Evolutionary conservation across 2,113 vertebrate species (phyloP).

Genomic region (Butorides virescens): DNA sequence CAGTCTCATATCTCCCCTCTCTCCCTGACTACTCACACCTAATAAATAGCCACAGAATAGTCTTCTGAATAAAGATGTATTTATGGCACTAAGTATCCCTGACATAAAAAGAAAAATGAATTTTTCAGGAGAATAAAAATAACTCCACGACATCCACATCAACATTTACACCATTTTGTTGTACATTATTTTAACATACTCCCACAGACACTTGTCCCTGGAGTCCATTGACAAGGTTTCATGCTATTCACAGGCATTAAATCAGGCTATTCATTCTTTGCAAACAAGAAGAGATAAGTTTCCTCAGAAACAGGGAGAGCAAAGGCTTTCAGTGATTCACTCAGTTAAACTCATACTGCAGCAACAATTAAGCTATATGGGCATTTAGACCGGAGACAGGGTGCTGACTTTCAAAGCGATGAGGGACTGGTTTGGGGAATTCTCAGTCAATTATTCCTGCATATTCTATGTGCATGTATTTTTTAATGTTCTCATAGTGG

Average conservation of each 20-base stretch:
- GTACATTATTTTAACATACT: neutral
- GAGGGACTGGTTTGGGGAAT: neutral
- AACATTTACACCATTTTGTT: slow-evolving; percentile 16
- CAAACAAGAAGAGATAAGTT: neutral
- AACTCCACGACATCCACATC: neutral
- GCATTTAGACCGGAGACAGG: neutral
- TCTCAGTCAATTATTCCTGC: neutral
- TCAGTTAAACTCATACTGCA: neutral
- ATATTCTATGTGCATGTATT: neutral
- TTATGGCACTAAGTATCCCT: neutral
- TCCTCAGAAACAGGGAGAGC: neutral
- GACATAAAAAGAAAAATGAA: neutral
- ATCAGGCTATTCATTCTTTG: slow-evolving; percentile 3
- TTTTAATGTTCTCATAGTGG: neutral
- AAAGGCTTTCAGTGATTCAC: neutral
- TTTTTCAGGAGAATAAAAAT: slow-evolving; percentile 24
- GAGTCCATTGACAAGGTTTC: slow-evolving; percentile 9
- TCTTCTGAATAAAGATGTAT: neutral
- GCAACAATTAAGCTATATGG: neutral
- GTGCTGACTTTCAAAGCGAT: neutral
- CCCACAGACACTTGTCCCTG: neutral
- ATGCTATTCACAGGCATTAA: slow-evolving; percentile 14
- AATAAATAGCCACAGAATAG: neutral
- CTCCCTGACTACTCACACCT: neutral
- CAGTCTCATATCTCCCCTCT: neutral